Conservation (phyloP, 2,888 invertebrate species). For the Hydriomena furcata region DNA sequence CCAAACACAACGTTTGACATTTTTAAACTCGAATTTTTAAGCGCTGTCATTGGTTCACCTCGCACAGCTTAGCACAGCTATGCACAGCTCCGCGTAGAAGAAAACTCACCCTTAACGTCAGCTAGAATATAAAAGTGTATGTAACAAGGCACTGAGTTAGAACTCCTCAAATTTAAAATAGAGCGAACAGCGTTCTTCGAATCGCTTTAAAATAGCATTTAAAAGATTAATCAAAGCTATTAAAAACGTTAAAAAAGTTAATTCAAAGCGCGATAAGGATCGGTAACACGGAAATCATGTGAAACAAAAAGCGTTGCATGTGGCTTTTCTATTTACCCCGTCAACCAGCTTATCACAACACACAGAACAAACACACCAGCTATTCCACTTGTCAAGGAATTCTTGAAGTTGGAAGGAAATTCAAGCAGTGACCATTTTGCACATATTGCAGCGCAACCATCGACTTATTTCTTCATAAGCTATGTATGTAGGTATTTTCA, state of each 20-base stretch:
- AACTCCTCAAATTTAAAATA: neutral
- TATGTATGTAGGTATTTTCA: too few species aligned
- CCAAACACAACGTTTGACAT: too few species aligned
- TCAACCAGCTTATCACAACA: conserved; percentile 13
- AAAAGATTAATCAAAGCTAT: conserved; percentile 24
- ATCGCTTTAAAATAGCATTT: conserved; percentile 13
- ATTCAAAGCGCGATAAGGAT: conserved; percentile 41
- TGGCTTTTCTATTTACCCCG: conserved; percentile 44
- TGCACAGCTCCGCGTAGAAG: too few species aligned
- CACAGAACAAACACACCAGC: neutral
- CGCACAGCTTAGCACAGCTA: too few species aligned
- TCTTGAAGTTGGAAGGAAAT: too few species aligned
- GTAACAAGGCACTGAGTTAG: neutral
- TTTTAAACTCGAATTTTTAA: too few species aligned
- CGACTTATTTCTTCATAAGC: too few species aligned
- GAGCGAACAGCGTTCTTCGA: conserved; percentile 6
- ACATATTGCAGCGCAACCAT: too few species aligned
- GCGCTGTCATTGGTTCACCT: too few species aligned
- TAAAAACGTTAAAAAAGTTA: conserved; percentile 33
- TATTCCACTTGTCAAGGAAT: too few species aligned
- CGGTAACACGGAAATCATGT: conserved; percentile 43
- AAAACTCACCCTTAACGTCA: too few species aligned
- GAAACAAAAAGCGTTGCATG: conserved; percentile 46
- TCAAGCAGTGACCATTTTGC: too few species aligned
- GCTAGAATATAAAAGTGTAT: neutral